These are phyloP conservation scores for Mythimna impura DNA, from an alignment of 2,888 invertebrate species.

Conservation along the genomic window DNA sequence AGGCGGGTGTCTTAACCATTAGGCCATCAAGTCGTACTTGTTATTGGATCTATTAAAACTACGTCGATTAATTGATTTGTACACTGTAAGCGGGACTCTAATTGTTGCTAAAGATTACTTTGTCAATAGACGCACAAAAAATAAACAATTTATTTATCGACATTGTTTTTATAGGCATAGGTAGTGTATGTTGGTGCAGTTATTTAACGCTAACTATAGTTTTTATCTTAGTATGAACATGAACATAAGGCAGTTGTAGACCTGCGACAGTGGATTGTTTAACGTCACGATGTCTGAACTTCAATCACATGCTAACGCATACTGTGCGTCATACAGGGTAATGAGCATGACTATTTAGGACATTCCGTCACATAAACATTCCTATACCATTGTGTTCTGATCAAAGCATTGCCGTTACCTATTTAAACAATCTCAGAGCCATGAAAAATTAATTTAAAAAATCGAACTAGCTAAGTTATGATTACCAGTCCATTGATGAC, in stretches of 20 bases:
- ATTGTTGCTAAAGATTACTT: background rate
- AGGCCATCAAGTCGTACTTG: too few relatives aligned
- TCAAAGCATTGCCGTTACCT: background rate
- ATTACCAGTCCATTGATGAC: background rate
- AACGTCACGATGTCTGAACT: background rate
- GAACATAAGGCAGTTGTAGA: background rate
- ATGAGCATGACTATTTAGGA: background rate
- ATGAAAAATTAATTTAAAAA: background rate
- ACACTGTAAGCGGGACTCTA: background rate
- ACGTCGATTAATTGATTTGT: background rate
- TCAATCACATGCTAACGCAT: too few relatives aligned
- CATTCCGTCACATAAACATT: background rate
- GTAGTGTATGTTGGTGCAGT: background rate
- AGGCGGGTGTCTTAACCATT: too few relatives aligned
- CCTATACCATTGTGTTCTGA: background rate
- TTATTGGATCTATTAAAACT: too few relatives aligned
- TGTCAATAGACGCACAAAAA: conserved; percentile 2
- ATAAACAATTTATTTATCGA: conserved; percentile 12
- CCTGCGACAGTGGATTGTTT: background rate
- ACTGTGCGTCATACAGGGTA: background rate
- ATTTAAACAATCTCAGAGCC: too few relatives aligned
- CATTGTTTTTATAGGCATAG: conserved; percentile 6
- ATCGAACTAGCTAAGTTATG: background rate
- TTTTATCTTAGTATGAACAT: background rate
- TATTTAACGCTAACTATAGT: background rate